Evolutionary conservation across 2,797 vertebrate species (phyloP), one percentile per base, ranked within the genome.

Genomic region (Takifugu ocellatus): DNA sequence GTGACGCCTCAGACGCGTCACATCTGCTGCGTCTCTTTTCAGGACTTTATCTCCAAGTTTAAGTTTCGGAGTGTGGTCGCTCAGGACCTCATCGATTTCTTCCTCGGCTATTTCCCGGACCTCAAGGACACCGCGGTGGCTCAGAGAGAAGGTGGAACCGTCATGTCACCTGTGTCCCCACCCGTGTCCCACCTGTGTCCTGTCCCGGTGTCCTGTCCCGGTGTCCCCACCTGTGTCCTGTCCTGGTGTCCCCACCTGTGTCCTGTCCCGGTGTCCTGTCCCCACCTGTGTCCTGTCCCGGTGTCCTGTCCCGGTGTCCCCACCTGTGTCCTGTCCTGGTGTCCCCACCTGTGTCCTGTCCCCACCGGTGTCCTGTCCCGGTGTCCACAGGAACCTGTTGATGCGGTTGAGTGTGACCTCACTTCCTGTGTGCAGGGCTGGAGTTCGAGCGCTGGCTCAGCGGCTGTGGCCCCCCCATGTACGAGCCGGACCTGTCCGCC

Each of bases 1-100:
- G 3, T 39, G 31, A 33, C 36, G 11, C 2, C 2, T 39, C 2
- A 5, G 14, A 11, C 12, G 36, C 4, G 14, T 3, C 1, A 10
- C 1, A 17, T 17, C 17, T 33, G 10, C 1, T 39, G 11, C 21
- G 44, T 56, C 36, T 74, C 39, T 63, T 5, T 72, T 2, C 86
- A 98, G 96, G 94, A 95, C 61, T 98, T 96, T 5, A 95, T 97
- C 55, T 92, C 94, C 59, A 92, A 95, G 84, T 98, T 95, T 75
- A 93, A 94, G 77, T 98, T 98, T 74, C 90, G 89, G 70, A 98
- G 96, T 0, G 95, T 98, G 10, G 91, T 95, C 46, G 93, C 95
- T 77, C 93, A 94, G 83, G 96, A 98, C 85, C 92, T 98, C 70
- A 90, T 98, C 54, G 92, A 94, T 72, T 96, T 91, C 74, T 98